Percentiles rank a stretch among this genome's conserved stretches.
Conservation (phyloP, 35 echinoderm and acorn worm genomes). For the Ophioderma brevispina region DNA sequence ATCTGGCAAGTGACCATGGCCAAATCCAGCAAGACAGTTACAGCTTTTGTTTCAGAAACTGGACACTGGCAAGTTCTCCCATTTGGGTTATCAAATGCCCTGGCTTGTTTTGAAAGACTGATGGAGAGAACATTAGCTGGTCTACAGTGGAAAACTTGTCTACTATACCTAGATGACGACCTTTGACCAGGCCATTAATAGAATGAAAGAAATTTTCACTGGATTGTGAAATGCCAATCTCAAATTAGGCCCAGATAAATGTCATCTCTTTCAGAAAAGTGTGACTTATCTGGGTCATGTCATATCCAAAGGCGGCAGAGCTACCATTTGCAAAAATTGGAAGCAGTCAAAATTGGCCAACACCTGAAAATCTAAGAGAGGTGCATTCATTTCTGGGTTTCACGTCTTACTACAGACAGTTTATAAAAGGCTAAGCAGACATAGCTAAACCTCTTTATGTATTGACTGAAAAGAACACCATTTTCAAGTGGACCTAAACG, state of each 20-base stretch:
- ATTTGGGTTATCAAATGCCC: slow-evolving; percentile 68
- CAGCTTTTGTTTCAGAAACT: slow-evolving; percentile 55
- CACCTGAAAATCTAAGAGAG: slow-evolving; percentile 10
- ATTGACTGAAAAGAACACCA: slow-evolving; percentile 20
- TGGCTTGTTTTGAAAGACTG: slow-evolving; percentile 44
- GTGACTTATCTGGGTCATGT: slow-evolving; percentile 76
- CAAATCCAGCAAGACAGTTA: slow-evolving; percentile 37
- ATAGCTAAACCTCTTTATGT: slow-evolving; percentile 54
- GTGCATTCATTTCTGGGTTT: slow-evolving; percentile 53
- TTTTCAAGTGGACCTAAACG: slow-evolving; percentile 24
- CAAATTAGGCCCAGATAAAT: slow-evolving; percentile 72
- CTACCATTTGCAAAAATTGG: slow-evolving; percentile 36
- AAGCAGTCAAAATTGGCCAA: slow-evolving; percentile 49
- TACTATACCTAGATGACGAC: slow-evolving; percentile 72
- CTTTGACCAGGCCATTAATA: slow-evolving; percentile 7
- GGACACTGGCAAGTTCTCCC: slow-evolving; percentile 53
- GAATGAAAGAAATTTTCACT: slow-evolving; percentile 27
- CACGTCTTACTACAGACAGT: slow-evolving; percentile 47
- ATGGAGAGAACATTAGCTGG: slow-evolving; percentile 61
- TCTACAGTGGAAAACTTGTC: slow-evolving; percentile 60
- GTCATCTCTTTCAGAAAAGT: slow-evolving; percentile 41
- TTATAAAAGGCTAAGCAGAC: slow-evolving; percentile 49
- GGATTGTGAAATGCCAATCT: slow-evolving; percentile 21
- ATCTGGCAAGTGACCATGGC: slow-evolving; percentile 82
- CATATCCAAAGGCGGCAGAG: slow-evolving; percentile 21